A percentile compares a stretch with the other conserved stretches of the same genome.
These are phyloP conservation scores for Chiloscyllium punctatum DNA, from an alignment of 2,797 vertebrate genomes.

Conservation along the genomic window DNA sequence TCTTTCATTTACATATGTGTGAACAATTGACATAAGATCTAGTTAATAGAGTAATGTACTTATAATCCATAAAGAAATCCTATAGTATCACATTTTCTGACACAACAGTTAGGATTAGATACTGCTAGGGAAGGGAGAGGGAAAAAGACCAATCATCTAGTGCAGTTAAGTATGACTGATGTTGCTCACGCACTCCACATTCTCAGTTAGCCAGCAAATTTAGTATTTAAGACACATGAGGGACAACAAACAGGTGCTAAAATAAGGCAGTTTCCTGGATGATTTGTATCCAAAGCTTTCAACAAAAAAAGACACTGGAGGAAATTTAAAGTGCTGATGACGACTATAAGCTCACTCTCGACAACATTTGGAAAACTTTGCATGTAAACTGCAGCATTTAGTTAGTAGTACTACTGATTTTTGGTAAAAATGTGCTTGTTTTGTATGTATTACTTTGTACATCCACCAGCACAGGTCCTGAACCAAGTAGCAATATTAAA, in stretches of 20 bases:
- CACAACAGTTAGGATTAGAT: neutral
- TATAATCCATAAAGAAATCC: neutral
- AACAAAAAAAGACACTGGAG: neutral
- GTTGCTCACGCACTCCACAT: neutral
- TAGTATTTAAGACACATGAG: neutral
- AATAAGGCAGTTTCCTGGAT: neutral
- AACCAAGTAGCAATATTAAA: neutral
- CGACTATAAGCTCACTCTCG: neutral
- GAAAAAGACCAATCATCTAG: neutral
- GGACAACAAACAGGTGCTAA: neutral
- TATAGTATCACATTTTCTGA: neutral
- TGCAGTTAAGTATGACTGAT: constrained; percentile 7
- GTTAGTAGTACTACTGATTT: neutral
- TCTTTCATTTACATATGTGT: neutral
- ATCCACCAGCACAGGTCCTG: neutral
- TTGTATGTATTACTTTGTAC: neutral
- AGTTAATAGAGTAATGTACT: neutral
- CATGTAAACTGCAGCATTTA: neutral
- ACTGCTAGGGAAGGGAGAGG: neutral
- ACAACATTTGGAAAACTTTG: neutral
- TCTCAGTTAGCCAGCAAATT: neutral
- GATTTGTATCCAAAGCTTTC: neutral
- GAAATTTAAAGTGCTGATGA: neutral
- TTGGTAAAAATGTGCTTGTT: neutral
- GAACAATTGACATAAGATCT: neutral